A percentile compares a stretch with the other conserved stretches of the same genome.
Evolutionary conservation across 1,140 invertebrate genomes (phyloP).

Genomic region (Panulirus ornatus): DNA sequence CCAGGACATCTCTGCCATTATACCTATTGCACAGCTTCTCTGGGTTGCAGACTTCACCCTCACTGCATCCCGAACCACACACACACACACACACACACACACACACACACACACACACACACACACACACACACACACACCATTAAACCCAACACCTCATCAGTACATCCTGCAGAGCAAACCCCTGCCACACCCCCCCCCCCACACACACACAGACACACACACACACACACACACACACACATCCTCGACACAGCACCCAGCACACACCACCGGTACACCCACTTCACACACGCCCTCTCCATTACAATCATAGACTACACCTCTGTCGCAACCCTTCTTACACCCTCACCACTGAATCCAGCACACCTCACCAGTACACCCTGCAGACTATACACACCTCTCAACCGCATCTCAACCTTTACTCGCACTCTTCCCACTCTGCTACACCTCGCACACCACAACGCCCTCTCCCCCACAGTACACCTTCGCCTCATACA

Average conservation of each 20-base stretch:
- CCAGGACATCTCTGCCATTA: too few species aligned
- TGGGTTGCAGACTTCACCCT: too few species aligned
- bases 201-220: background rate
- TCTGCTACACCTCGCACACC: background rate
- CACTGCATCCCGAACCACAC: conserved; percentile 1
- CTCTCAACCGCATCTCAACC: background rate
- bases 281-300: background rate
- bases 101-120: conserved; percentile 4
- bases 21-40: too few species aligned
- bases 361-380: background rate
- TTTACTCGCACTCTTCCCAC: background rate
- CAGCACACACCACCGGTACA: background rate
- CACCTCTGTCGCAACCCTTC: too few species aligned
- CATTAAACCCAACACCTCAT: background rate
- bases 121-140: conserved; percentile 5
- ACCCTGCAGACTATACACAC: background rate
- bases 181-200: background rate
- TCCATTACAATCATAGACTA: too few species aligned
- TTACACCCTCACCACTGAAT: too few species aligned
- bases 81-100: background rate
- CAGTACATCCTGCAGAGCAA: too few species aligned
- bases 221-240: background rate
- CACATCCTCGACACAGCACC: background rate
- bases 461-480: background rate
- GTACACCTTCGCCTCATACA: background rate